Evolutionary conservation across 2,113 vertebrate genomes (phyloP).

Genomic region (Laticauda laticaudata): DNA sequence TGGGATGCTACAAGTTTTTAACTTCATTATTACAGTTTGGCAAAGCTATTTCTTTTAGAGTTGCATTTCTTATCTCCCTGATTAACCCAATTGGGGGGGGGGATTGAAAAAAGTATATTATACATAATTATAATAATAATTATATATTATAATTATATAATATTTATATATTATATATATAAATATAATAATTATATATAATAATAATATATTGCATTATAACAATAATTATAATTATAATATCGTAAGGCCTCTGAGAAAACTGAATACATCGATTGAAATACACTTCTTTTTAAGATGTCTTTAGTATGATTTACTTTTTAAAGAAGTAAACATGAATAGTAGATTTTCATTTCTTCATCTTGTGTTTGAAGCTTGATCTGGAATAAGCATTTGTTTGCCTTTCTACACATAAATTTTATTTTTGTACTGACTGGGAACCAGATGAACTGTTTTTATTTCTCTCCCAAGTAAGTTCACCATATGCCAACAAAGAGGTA

Average conservation of each 20-base stretch:
- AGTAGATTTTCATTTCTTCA: neutral
- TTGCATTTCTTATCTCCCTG: neutral
- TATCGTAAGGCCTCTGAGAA: neutral
- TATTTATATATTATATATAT: too few species aligned
- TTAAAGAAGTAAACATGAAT: neutral
- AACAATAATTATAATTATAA: neutral
- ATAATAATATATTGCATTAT: neutral
- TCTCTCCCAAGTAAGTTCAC: conserved; percentile 1
- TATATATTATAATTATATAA: neutral
- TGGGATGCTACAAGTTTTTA: neutral
- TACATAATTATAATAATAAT: neutral
- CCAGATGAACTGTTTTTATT: neutral
- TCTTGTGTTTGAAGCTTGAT: neutral
- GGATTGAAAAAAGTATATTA: neutral
- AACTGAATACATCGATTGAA: neutral
- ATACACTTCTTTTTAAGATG: neutral
- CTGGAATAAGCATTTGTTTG: neutral
- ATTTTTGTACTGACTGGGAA: conserved; percentile 18
- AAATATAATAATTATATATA: too few species aligned
- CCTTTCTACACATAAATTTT: neutral
- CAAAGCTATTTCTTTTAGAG: neutral
- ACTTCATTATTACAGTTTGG: neutral
- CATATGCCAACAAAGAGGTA: neutral
- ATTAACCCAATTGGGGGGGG: neutral
- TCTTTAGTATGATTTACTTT: neutral